These are phyloP conservation scores for Nyctibius bracteatus DNA, from an alignment of 2,113 vertebrate genomes.

Conservation along the genomic window DNA sequence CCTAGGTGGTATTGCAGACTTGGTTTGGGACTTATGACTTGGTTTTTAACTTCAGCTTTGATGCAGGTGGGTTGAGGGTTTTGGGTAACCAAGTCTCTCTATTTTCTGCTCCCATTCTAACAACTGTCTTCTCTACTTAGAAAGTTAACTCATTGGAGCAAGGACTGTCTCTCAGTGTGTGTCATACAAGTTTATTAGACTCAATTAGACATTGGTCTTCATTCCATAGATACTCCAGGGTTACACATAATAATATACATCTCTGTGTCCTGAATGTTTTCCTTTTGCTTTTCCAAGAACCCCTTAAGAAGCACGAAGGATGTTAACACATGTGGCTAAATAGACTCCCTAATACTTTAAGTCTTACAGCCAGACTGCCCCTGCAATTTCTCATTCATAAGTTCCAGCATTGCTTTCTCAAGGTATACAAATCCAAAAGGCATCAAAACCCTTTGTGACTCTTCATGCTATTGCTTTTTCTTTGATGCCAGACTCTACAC, in stretches of 20 bases:
- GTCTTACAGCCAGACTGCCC: not conserved
- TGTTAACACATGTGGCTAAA: not conserved
- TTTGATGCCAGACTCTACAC: not conserved
- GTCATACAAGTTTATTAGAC: not conserved
- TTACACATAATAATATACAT: not conserved
- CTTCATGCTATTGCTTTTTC: not conserved
- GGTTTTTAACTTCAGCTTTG: not conserved
- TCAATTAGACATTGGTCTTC: not conserved
- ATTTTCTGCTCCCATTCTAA: not conserved
- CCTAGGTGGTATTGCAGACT: not conserved
- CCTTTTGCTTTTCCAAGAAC: not conserved
- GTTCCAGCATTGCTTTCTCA: not conserved
- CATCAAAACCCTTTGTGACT: not conserved
- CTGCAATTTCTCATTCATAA: not conserved
- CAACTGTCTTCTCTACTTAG: not conserved
- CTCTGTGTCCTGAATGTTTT: not conserved
- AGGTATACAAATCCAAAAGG: not conserved
- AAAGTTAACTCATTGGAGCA: not conserved
- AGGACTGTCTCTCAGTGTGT: not conserved
- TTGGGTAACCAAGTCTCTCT: not conserved
- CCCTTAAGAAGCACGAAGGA: not conserved
- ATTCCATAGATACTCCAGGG: not conserved
- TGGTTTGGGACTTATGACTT: not conserved
- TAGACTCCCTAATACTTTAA: not conserved
- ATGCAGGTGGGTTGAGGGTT: not conserved